phyloP scores from a whole-genome alignment of 2,797 vertebrate species.

The Esox lucius region DNA sequence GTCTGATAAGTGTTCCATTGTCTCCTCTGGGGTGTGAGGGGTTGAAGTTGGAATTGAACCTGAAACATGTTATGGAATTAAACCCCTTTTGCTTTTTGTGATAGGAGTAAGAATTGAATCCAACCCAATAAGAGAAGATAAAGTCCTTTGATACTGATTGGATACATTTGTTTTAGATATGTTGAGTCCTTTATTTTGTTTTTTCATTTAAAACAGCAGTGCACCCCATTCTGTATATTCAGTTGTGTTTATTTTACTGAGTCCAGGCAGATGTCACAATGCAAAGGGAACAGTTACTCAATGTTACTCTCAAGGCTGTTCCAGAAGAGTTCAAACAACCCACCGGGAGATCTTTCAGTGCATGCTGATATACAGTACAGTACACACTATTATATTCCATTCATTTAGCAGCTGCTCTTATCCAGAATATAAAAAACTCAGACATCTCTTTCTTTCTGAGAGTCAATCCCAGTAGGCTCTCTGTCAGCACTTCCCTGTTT shows the following conservation, averaged over 20 bases:
- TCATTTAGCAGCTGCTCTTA: not conserved
- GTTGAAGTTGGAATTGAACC: not conserved
- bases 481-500: not conserved
- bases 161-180: not conserved
- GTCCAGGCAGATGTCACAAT: conserved; percentile 24
- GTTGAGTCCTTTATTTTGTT: not conserved
- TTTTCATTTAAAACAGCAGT: not conserved
- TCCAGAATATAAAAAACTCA: not conserved
- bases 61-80: not conserved
- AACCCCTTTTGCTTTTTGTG: not conserved
- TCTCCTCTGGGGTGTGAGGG: not conserved
- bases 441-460: not conserved
- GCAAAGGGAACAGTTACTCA: conserved; percentile 29
- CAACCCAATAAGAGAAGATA: not conserved
- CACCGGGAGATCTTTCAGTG: not conserved
- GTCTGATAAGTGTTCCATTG: not conserved
- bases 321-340: conserved; percentile 18
- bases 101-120: not conserved
- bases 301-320: conserved; percentile 28
- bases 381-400: not conserved
- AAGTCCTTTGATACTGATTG: not conserved
- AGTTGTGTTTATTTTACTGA: conserved; percentile 31
- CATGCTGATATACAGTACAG: not conserved
- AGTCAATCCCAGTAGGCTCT: not conserved
- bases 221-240: not conserved